These are phyloP conservation scores for Orgyia antiqua DNA, from an alignment of 2,888 invertebrate species.

Conservation along the genomic window DNA sequence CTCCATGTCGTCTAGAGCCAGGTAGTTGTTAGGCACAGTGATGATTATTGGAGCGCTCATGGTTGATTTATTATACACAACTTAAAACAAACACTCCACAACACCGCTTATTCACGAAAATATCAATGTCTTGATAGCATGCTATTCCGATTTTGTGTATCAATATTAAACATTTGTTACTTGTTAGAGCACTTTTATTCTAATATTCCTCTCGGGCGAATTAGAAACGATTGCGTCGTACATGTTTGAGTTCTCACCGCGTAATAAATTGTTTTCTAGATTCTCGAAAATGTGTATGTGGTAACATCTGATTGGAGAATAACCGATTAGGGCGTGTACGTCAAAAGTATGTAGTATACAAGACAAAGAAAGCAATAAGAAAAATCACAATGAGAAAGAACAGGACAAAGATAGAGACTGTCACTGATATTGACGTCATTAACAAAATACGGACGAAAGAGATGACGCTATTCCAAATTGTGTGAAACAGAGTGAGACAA, in stretches of 20 bases:
- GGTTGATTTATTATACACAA: constrained; percentile 35
- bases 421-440: too few species aligned
- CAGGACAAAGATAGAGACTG: not conserved
- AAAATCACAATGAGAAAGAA: not conserved
- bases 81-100: constrained; percentile 37
- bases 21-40: constrained; percentile 69
- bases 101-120: constrained; percentile 31
- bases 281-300: constrained; percentile 60
- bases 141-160: constrained; percentile 33
- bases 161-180: constrained; percentile 26
- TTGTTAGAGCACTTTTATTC: constrained; percentile 44
- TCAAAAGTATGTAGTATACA: constrained; percentile 17
- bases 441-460: too few species aligned
- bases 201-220: constrained; percentile 46
- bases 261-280: constrained; percentile 39
- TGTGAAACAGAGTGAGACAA: too few species aligned
- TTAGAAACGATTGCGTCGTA: constrained; percentile 52
- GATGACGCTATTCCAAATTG: not conserved
- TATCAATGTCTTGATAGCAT: constrained; percentile 48
- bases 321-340: constrained; percentile 33
- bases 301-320: constrained; percentile 47
- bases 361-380: constrained; percentile 22
- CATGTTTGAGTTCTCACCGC: constrained; percentile 55
- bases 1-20: constrained; percentile 45
- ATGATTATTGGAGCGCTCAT: constrained; percentile 75